A percentile compares a stretch with the other conserved stretches of the same genome.
Evolutionary conservation across 2,888 invertebrate genomes (phyloP).

Genomic region (Leistus spinibarbis): DNA sequence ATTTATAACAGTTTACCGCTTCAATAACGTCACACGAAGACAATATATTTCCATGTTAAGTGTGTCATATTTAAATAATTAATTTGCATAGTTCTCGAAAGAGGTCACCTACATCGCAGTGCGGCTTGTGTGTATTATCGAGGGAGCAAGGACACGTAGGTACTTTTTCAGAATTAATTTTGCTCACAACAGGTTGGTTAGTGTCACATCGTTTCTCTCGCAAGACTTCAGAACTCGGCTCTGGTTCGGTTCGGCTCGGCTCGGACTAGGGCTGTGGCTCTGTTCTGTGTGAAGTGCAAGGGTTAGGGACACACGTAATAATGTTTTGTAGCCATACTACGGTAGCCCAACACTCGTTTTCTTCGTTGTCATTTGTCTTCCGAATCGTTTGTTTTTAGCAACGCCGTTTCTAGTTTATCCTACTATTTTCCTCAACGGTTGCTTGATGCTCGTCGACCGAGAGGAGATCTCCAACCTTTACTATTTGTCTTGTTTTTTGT

Average conservation of each 20-base stretch:
- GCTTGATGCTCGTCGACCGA: background rate
- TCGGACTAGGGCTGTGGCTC: background rate
- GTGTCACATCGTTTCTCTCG: background rate
- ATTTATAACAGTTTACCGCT: background rate
- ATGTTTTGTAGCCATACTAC: conserved; percentile 17
- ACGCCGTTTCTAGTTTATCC: background rate
- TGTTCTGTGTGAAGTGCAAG: conserved; percentile 8
- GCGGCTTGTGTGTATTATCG: background rate
- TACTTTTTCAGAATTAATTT: conserved; percentile 3
- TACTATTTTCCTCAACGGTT: background rate
- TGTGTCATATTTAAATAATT: background rate
- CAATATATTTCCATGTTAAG: background rate
- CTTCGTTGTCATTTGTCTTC: conserved; percentile 32
- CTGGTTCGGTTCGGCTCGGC: too few relatives aligned
- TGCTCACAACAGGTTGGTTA: conserved; percentile 5
- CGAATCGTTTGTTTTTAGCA: conserved; percentile 30
- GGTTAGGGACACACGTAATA: conserved; percentile 33
- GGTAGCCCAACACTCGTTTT: background rate
- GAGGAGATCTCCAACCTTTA: background rate
- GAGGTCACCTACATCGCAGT: background rate
- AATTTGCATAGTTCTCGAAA: background rate
- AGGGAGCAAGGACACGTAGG: background rate
- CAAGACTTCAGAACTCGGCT: background rate
- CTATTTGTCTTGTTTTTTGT: background rate
- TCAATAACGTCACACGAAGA: background rate